Conservation (phyloP, 2,113 vertebrate species). For the Abramis brama region DNA sequence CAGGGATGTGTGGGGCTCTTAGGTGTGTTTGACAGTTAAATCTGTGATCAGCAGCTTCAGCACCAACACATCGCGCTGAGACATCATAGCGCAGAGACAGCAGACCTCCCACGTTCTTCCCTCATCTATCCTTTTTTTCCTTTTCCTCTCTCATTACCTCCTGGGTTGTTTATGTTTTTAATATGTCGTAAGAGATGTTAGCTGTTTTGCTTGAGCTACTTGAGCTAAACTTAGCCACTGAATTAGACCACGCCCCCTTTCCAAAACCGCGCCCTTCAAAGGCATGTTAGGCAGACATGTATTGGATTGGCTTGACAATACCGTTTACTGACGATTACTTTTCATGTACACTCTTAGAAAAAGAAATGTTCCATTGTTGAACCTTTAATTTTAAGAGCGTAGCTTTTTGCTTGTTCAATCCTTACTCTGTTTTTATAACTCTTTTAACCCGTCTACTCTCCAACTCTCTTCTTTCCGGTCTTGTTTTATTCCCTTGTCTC, state of each 20-base stretch:
- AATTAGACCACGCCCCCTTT: background rate
- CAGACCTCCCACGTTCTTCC: conserved; percentile 7
- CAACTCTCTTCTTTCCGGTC: background rate
- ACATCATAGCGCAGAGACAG: background rate
- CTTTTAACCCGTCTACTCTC: background rate
- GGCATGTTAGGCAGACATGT: background rate
- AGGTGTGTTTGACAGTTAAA: conserved; percentile 17
- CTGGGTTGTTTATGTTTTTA: conserved; percentile 4
- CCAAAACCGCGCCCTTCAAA: background rate
- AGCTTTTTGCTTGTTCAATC: background rate
- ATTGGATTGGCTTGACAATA: background rate
- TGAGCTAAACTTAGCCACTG: background rate
- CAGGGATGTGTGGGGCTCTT: background rate
- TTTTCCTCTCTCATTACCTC: background rate
- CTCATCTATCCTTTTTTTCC: background rate
- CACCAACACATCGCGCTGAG: background rate
- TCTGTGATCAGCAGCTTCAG: conserved; percentile 40
- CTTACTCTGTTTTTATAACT: background rate
- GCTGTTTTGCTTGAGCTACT: background rate
- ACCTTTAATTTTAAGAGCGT: background rate
- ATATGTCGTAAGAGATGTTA: background rate
- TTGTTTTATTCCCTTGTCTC: conserved; percentile 6
- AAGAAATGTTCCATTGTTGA: too few species aligned
- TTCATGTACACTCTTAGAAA: background rate
- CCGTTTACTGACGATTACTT: background rate